Conservation (phyloP, 2,888 invertebrate species). For the Drosophila longiperda region DNA sequence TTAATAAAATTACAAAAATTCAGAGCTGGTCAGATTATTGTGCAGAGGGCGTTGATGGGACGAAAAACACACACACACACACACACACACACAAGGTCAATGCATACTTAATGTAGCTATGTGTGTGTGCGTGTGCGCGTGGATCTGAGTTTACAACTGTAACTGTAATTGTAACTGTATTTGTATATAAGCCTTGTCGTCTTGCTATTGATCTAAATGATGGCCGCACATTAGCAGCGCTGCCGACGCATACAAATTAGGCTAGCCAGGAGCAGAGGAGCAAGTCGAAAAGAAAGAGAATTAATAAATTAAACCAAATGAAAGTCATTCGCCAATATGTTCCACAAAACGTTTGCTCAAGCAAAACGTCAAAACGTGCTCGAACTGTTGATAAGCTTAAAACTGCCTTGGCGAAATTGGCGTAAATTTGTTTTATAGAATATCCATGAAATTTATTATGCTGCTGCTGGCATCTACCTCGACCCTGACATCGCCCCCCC, state of each 20-base stretch:
- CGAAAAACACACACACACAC: slow-evolving; percentile 9
- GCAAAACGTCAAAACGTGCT: slow-evolving; percentile 21
- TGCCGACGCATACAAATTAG: slow-evolving; percentile 77
- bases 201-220: slow-evolving; percentile 75
- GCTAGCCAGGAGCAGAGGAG: slow-evolving; percentile 26
- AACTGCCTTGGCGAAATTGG: slow-evolving; percentile 14
- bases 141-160: slow-evolving; percentile 14
- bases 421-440: slow-evolving; percentile 38
- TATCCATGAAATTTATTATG: slow-evolving; percentile 23
- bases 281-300: slow-evolving; percentile 47
- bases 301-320: slow-evolving; percentile 75
- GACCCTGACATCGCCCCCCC: slow-evolving; percentile 16
- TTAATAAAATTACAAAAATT: slow-evolving; percentile 73
- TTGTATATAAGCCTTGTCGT: slow-evolving; percentile 41
- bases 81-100: slow-evolving; percentile 4
- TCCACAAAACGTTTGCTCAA: slow-evolving; percentile 22
- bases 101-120: slow-evolving; percentile 6
- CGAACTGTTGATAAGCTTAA: slow-evolving; percentile 7
- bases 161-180: slow-evolving; percentile 8
- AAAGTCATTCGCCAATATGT: slow-evolving; percentile 50
- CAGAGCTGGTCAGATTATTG: slow-evolving; percentile 64
- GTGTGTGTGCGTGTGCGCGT: slow-evolving; percentile 6
- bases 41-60: slow-evolving; percentile 54
- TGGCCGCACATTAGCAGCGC: slow-evolving; percentile 73
- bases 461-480: slow-evolving; percentile 4